Evolutionary conservation across 1,140 invertebrate genomes (phyloP), one percentile per base, ranked within the genome.

Genomic region (Protaetia brevitarsis): DNA sequence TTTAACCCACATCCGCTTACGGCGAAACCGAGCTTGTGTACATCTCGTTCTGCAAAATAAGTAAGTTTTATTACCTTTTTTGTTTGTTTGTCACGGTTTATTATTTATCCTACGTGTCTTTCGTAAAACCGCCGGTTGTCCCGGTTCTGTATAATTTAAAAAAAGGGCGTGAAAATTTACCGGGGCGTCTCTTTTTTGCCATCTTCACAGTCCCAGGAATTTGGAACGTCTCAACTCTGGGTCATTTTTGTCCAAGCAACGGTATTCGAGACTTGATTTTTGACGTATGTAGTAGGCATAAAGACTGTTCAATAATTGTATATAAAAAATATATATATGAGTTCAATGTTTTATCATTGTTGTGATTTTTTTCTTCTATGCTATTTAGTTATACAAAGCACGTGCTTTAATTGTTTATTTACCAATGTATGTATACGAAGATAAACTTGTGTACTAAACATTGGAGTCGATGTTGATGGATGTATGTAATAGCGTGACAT

Each of bases 381-480:
- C 19, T 23, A 19, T 51, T 51, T 51, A 51, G 26, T 51, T 10
- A 26, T 19, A 3, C 26, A 51, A 51, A n/a, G n/a, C 41, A 51
- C 41, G 41, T 51, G 41, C 19, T 23, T 51, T 51, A 23, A 51
- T n/a, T 51, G 41, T 51, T 51, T 51, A 51, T 51, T 51, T 51
- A 51, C 41, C 5, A 19, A 51, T 2, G n/a, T 8, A 2, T 19
- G 41, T 8, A 26, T 51, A 23, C n/a, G n/a, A n/a, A 23, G 19
- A 19, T 51, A 51, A 51, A 13, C 16, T 23, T 0, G 41, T 8
- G 11, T 23, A 23, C 6, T 23, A 51, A 51, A 51, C 5, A 19
- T 23, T n/a, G n/a, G n/a, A n/a, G n/a, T 51, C 19, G 19, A 5
- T 21, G 26, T 51, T 26, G 13, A 6, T 51, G 41, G 26, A 23